A percentile compares a stretch with the other conserved stretches of the same genome.
Evolutionary conservation across 2,113 vertebrate species (phyloP).

Genomic region (Tylochromis polylepis): DNA sequence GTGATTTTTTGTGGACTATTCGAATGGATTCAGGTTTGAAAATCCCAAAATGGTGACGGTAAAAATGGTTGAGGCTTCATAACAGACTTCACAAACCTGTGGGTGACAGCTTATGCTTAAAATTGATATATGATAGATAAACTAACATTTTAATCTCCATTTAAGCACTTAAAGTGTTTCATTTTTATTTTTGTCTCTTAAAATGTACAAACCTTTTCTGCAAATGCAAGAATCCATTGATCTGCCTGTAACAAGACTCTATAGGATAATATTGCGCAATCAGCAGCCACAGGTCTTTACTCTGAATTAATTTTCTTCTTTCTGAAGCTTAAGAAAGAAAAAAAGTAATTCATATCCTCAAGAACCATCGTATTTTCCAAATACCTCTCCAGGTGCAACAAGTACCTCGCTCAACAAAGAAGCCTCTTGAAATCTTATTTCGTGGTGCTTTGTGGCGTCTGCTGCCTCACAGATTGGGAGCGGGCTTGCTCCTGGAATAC

Average conservation of each 20-base stretch:
- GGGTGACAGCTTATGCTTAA: not conserved
- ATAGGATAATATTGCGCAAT: not conserved
- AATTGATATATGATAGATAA: not conserved
- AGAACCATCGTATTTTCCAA: not conserved
- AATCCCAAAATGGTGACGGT: not conserved
- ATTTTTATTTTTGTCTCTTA: not conserved
- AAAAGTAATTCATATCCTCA: not conserved
- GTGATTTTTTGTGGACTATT: not conserved
- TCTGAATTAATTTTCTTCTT: constrained; percentile 21
- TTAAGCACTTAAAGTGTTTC: not conserved
- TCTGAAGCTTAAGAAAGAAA: not conserved
- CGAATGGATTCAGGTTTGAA: not conserved
- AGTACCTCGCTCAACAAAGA: not conserved
- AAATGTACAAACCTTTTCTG: not conserved
- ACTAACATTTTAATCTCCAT: not conserved
- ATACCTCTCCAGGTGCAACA: constrained; percentile 6
- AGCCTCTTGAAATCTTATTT: constrained; percentile 23
- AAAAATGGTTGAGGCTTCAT: not conserved
- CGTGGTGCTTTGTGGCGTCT: not conserved
- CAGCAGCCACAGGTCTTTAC: not conserved
- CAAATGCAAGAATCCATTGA: not conserved
- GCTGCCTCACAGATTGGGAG: not conserved
- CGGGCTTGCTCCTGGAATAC: constrained; percentile 29
- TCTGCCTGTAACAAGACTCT: not conserved
- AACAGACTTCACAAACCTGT: not conserved